Evolutionary conservation across 2,888 invertebrate genomes (phyloP).

Genomic region (Mycogona germanica): DNA sequence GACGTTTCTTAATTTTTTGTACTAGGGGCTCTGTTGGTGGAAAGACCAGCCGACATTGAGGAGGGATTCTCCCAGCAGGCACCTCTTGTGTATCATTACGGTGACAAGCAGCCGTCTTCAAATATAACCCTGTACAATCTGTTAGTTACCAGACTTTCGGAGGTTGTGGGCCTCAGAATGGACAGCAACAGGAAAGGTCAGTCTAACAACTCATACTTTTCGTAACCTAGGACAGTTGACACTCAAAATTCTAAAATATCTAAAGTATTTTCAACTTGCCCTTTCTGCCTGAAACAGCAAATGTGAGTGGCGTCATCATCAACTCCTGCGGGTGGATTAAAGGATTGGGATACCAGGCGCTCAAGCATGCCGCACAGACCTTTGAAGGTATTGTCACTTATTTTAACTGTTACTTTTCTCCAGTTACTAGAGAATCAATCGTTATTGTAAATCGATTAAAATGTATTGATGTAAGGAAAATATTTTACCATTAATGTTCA

Average conservation of each 20-base stretch:
- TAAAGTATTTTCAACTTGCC: background rate
- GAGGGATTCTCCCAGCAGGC: slow-evolving; percentile 92
- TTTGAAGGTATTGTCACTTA: slow-evolving; percentile 55
- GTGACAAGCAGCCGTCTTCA: slow-evolving; percentile 59
- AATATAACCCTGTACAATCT: slow-evolving; percentile 76
- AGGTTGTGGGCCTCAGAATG: slow-evolving; percentile 68
- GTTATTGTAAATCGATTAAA: background rate
- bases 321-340: slow-evolving; percentile 99
- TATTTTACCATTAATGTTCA: background rate
- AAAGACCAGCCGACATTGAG: slow-evolving; percentile 83
- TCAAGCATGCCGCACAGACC: slow-evolving; percentile 78
- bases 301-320: slow-evolving; percentile 65
- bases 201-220: slow-evolving; percentile 23
- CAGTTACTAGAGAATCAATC: too few species aligned
- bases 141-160: slow-evolving; percentile 69
- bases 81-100: slow-evolving; percentile 87
- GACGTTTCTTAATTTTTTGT: slow-evolving; percentile 9
- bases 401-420: slow-evolving; percentile 1
- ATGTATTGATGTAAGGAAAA: background rate
- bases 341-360: slow-evolving; percentile 71
- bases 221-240: slow-evolving; percentile 59
- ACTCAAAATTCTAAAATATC: too few species aligned
- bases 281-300: slow-evolving; percentile 28
- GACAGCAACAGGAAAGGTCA: slow-evolving; percentile 75
- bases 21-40: slow-evolving; percentile 69